phyloP scores from a whole-genome alignment of 2,113 vertebrate genomes.

The Picathartes gymnocephalus region DNA sequence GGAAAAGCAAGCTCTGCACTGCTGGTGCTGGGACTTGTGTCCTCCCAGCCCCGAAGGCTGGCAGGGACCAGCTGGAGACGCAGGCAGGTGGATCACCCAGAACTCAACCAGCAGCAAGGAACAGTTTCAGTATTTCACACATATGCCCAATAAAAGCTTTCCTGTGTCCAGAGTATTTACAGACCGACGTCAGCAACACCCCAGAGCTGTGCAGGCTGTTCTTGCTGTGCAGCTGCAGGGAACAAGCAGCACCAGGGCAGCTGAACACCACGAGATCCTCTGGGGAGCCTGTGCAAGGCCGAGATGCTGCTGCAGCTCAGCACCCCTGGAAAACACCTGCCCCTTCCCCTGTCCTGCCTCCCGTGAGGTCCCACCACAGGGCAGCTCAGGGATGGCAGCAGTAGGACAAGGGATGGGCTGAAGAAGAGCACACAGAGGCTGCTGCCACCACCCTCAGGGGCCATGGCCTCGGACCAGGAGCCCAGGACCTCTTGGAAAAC shows the following conservation, averaged over 20 bases:
- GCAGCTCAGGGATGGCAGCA: fast-evolving
- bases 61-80: background rate
- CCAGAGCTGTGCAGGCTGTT: background rate
- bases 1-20: background rate
- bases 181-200: background rate
- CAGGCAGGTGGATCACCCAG: background rate
- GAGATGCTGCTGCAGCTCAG: background rate
- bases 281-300: fast-evolving
- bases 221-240: background rate
- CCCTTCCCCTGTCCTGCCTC: background rate
- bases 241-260: background rate
- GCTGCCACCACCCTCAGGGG: background rate
- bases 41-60: background rate
- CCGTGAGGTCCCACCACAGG: fast-evolving
- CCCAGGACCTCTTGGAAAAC: background rate
- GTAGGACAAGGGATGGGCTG: background rate
- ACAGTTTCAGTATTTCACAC: background rate
- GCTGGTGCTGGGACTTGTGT: background rate
- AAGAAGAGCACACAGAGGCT: background rate
- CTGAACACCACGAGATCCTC: background rate
- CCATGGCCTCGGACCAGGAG: fast-evolving
- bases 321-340: background rate
- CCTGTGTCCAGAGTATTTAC: background rate
- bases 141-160: background rate
- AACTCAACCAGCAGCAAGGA: background rate